Conservation (phyloP, 64 coral and sea anemone genomes). For the Platygyra sinensis region DNA sequence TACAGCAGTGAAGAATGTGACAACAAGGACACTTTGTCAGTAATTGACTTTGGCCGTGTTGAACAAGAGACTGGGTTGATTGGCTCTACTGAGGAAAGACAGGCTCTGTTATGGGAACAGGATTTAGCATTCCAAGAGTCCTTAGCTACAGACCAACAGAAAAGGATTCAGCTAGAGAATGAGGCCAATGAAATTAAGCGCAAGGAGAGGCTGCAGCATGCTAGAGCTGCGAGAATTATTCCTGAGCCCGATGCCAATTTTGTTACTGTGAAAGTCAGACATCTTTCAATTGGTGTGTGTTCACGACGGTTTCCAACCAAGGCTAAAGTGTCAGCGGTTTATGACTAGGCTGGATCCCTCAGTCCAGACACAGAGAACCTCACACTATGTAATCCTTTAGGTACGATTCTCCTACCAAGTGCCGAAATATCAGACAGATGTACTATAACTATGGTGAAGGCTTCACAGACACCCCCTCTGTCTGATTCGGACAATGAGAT, state of each 20-base stretch:
- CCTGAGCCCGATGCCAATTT: constrained; percentile 30
- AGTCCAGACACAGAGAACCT: too few species aligned
- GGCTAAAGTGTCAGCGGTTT: constrained; percentile 42
- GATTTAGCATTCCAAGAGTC: constrained; percentile 8
- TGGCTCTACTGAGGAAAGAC: not conserved
- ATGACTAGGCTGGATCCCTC: constrained; percentile 71
- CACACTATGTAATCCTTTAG: too few species aligned
- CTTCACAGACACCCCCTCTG: constrained; percentile 33
- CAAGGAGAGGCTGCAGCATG: constrained; percentile 13
- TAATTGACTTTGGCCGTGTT: not conserved
- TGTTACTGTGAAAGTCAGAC: constrained; percentile 51
- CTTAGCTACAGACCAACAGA: constrained; percentile 17
- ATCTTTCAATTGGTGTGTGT: constrained; percentile 39
- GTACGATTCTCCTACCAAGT: too few species aligned
- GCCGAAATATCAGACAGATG: constrained; percentile 27
- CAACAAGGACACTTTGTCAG: not conserved
- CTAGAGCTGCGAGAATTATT: not conserved
- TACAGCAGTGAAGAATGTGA: too few species aligned
- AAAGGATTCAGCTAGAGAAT: not conserved
- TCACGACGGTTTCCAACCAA: constrained; percentile 35
- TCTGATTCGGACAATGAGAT: constrained; percentile 40
- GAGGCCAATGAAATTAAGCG: too few species aligned
- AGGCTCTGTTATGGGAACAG: constrained; percentile 7
- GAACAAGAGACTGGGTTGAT: constrained; percentile 8
- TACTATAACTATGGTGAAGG: constrained; percentile 42